Conservation (phyloP, 2,113 vertebrate species). For the Lamprologus lemairii region DNA sequence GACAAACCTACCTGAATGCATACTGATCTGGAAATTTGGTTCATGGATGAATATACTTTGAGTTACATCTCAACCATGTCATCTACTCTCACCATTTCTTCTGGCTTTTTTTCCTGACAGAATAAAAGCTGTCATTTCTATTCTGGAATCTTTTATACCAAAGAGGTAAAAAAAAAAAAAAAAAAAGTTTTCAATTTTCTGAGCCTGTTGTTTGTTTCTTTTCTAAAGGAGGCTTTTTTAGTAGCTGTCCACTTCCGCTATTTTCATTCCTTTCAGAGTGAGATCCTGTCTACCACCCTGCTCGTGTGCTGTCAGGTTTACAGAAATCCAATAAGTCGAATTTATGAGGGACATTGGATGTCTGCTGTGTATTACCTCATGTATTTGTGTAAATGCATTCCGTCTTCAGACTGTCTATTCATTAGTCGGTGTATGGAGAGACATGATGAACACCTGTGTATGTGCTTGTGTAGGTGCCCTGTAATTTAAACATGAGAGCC, state of each 20-base stretch:
- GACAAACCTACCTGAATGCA: not conserved
- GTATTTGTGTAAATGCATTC: not conserved
- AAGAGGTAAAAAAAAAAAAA: not conserved
- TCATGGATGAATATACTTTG: not conserved
- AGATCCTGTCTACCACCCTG: not conserved
- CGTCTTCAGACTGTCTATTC: not conserved
- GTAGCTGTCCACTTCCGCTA: not conserved
- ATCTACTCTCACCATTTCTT: not conserved
- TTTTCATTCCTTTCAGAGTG: not conserved
- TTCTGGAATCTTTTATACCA: slow-evolving; percentile 1
- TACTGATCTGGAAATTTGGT: not conserved
- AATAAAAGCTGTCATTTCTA: not conserved
- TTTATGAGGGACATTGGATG: not conserved
- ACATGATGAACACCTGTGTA: not conserved
- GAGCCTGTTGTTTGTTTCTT: slow-evolving; percentile 17
- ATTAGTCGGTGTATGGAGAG: not conserved
- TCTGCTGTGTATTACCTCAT: not conserved
- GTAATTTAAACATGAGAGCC: not conserved
- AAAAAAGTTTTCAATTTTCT: slow-evolving; percentile 14
- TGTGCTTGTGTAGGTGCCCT: not conserved
- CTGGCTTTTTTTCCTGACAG: not conserved
- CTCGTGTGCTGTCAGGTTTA: not conserved
- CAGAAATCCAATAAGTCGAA: not conserved
- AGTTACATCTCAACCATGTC: not conserved
- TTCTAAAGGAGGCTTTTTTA: slow-evolving; percentile 8